A percentile compares a stretch with the other conserved stretches of the same genome.
Evolutionary conservation across 1,140 invertebrate species (phyloP).

Genomic region (Hypsibius dujardini): DNA sequence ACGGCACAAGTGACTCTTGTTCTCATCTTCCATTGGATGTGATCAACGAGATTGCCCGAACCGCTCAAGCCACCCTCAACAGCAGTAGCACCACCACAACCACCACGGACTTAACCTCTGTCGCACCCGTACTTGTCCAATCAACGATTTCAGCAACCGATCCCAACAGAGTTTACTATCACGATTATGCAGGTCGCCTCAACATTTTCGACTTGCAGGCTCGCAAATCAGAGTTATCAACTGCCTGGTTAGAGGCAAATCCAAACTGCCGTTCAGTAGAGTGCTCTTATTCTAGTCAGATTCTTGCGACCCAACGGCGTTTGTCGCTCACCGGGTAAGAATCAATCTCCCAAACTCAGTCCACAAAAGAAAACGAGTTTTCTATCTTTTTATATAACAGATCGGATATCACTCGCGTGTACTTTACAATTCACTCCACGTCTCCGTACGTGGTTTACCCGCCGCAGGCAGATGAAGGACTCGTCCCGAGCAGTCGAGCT

Average conservation of each 20-base stretch:
- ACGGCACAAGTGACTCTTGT: too few relatives aligned
- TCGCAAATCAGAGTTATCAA: neutral
- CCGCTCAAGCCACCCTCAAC: too few relatives aligned
- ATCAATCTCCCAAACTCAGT: too few relatives aligned
- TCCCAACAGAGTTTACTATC: neutral
- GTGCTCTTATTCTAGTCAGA: neutral
- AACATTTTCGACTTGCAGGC: neutral
- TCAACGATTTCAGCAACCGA: neutral
- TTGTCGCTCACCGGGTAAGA: neutral
- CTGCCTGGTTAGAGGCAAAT: neutral
- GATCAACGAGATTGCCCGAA: too few relatives aligned
- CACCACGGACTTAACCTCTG: too few relatives aligned
- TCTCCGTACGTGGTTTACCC: conserved; percentile 3
- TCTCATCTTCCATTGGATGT: too few relatives aligned
- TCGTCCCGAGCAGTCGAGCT: neutral
- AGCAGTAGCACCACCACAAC: too few relatives aligned
- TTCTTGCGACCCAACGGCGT: neutral
- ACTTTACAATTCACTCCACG: neutral
- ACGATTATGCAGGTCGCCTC: neutral
- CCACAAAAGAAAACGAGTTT: too few relatives aligned
- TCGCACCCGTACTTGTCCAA: too few relatives aligned
- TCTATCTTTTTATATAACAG: too few relatives aligned
- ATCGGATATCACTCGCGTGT: neutral
- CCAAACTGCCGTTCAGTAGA: neutral
- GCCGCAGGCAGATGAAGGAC: neutral